A percentile compares a stretch with the other conserved stretches of the same genome.
Evolutionary conservation across 2,797 vertebrate species (phyloP).

Genomic region (Sebastiscus tertius): DNA sequence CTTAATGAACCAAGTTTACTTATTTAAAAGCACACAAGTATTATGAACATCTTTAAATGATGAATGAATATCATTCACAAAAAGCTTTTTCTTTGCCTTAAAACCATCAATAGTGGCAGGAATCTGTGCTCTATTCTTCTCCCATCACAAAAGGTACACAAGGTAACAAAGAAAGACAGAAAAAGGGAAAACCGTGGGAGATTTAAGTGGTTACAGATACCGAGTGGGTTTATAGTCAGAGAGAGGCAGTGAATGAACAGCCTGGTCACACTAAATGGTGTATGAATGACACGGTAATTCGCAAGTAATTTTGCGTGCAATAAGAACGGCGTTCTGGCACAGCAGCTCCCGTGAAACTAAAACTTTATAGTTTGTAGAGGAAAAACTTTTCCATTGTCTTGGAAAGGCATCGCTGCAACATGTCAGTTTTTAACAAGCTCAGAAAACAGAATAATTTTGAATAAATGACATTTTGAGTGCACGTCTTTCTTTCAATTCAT

Average conservation of each 20-base stretch:
- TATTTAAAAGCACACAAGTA: background rate
- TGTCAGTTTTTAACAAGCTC: background rate
- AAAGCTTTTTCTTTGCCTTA: background rate
- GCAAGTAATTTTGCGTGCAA: too few species aligned
- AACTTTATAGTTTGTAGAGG: background rate
- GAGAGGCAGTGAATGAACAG: background rate
- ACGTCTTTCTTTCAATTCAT: background rate
- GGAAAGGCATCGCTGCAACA: background rate
- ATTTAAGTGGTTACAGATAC: background rate
- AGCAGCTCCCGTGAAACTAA: background rate
- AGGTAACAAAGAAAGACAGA: background rate
- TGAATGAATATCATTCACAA: background rate
- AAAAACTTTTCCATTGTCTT: background rate
- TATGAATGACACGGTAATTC: too few species aligned
- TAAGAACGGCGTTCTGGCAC: background rate
- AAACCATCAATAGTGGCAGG: background rate
- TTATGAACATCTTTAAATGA: background rate
- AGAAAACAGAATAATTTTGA: background rate
- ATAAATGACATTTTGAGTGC: background rate
- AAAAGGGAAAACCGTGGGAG: too few species aligned
- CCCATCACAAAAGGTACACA: fast-evolving
- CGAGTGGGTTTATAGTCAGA: background rate
- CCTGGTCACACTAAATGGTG: too few species aligned
- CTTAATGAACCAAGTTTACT: background rate
- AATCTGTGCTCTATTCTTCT: background rate